Evolutionary conservation across 2,113 vertebrate genomes (phyloP), one percentile per base, ranked within the genome.

Genomic region (Chaetura pelagica): DNA sequence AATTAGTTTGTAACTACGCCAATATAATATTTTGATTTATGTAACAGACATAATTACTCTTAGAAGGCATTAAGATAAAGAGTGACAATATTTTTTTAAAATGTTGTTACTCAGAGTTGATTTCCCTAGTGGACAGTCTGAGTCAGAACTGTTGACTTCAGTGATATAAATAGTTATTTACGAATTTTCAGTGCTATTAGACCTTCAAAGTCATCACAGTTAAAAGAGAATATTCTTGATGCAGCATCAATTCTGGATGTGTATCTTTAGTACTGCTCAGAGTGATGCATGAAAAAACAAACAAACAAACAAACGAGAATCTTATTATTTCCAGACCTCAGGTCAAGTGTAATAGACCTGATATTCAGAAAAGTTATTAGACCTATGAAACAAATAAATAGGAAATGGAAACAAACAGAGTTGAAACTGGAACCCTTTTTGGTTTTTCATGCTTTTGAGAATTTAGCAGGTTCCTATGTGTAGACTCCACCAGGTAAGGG

Each of bases 101-200:
- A 68, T 81, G 52, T 40, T 40, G 6, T 87, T 90, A 63, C 46
- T 83, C 63, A 58, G 88, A 86, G 79, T 76, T 84, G 3, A 38
- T 85, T 91, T 85, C 87, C 57, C 72, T 78, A 82, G 62, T 32
- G 74, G 87, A 69, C 30, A 7, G n/a, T 66, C 40, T 66, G 63
- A 93, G 69, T 92, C 76, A 94, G 77, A 78, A 68, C 62, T 9
- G 27, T 21, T 94, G 91, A 94, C 66, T 94, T 79, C 1, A 79
- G 61, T 27, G 87, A 92, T 75, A 95, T 87, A 93, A 91, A 92
- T 68, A 95, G 84, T 61, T 82, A 84, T 95, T 94, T 86, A 72
- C 61, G 87, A 89, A 84, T 94, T 94, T 92, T 84, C 73, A 68
- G 58, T 78, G 15, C 57, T 94, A 10, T 89, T 81, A 75, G 44